phyloP scores from a whole-genome alignment of 1,140 invertebrate genomes.

The Pinna nobilis region DNA sequence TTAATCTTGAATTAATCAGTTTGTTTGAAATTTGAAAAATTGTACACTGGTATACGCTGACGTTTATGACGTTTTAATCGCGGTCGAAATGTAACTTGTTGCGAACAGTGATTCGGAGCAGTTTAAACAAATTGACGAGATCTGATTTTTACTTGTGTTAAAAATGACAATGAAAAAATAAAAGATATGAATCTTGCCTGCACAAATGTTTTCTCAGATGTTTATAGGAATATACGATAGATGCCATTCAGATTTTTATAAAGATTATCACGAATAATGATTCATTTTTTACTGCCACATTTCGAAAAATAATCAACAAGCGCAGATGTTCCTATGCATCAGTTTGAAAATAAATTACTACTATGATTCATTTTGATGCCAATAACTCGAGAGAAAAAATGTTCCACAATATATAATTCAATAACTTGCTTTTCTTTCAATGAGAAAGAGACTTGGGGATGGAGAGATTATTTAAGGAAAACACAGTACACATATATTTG shows the following conservation, averaged over 20 bases:
- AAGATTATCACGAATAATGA: constrained; percentile 11
- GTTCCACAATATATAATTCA: no score
- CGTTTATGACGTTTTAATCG: background rate
- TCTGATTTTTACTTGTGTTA: constrained; percentile 10
- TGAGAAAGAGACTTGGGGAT: no score
- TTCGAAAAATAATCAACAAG: constrained; percentile 1
- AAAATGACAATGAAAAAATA: constrained; percentile 21
- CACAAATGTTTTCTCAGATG: constrained; percentile 16
- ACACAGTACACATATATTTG: no score
- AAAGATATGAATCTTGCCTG: constrained; percentile 7
- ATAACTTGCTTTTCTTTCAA: constrained; percentile 13
- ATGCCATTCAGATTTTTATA: constrained; percentile 1
- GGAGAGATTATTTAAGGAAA: no score
- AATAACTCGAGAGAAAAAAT: no score
- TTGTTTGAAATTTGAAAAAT: background rate
- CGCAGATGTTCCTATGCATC: constrained; percentile 9
- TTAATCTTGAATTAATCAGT: background rate
- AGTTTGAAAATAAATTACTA: constrained; percentile 15
- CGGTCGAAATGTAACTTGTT: background rate
- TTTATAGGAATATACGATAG: constrained; percentile 9
- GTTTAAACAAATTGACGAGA: constrained; percentile 1
- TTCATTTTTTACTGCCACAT: constrained; percentile 10
- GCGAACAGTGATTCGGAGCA: background rate
- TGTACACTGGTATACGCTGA: background rate
- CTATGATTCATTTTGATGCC: constrained; percentile 25